phyloP scores from a whole-genome alignment of 2,113 vertebrate species.

The Clupea harengus region DNA sequence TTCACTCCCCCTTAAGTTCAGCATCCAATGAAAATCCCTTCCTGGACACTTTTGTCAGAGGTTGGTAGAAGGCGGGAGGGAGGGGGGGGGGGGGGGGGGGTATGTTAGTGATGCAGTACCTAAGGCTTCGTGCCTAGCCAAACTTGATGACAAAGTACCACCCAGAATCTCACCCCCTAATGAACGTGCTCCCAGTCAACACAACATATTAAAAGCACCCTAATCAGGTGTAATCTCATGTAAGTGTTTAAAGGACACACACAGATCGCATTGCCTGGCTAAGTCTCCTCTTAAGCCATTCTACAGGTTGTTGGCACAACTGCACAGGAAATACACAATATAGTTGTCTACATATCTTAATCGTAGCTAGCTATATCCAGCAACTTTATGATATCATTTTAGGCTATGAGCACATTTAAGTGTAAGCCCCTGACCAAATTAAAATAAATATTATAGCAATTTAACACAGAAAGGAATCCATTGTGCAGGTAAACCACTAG shows the following conservation, averaged over 20 bases:
- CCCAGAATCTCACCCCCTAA: conserved; percentile 54
- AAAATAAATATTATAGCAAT: too few species aligned
- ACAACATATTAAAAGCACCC: conserved; percentile 75
- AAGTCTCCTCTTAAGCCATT: too few species aligned
- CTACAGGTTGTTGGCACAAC: too few species aligned
- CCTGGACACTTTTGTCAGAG: conserved; percentile 48
- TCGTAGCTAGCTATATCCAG: too few species aligned
- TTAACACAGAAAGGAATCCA: not conserved
- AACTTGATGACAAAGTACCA: conserved; percentile 74
- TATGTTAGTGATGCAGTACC: conserved; percentile 41
- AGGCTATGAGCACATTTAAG: not conserved
- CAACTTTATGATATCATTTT: too few species aligned
- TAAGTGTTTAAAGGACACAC: not conserved
- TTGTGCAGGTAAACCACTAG: not conserved
- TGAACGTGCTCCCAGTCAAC: conserved; percentile 66
- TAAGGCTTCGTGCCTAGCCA: conserved; percentile 59
- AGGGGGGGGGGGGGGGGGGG: conserved; percentile 44
- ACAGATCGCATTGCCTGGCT: too few species aligned
- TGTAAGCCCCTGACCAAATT: not conserved
- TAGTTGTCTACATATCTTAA: too few species aligned
- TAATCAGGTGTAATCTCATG: conserved; percentile 71
- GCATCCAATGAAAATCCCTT: conserved; percentile 61
- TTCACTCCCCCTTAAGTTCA: conserved; percentile 55
- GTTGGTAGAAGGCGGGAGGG: conserved; percentile 19
- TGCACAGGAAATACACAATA: too few species aligned